A percentile compares a stretch with the other conserved stretches of the same genome.
phyloP scores from a whole-genome alignment of 2,113 vertebrate genomes.

The Elachura formosa region DNA sequence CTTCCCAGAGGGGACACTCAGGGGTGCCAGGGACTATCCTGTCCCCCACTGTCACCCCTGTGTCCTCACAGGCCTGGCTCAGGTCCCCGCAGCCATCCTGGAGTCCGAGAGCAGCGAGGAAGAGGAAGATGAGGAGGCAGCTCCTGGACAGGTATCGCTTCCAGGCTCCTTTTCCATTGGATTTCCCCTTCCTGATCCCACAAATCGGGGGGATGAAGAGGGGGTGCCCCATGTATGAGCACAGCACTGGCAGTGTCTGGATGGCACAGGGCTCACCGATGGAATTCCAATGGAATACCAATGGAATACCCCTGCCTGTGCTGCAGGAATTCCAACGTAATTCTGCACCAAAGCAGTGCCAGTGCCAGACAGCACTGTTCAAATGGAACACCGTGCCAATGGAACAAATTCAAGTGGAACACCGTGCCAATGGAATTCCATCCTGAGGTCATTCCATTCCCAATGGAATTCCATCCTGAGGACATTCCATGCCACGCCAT shows the following conservation, averaged over 20 bases:
- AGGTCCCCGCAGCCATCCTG: background rate
- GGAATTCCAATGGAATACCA: background rate
- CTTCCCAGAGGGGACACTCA: background rate
- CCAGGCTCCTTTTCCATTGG: background rate
- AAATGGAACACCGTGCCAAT: background rate
- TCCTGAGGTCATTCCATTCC: background rate
- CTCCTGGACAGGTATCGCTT: background rate
- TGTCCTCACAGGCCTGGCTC: background rate
- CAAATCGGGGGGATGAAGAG: fast-evolving
- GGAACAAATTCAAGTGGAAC: background rate
- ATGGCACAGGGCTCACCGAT: background rate
- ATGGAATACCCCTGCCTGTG: background rate
- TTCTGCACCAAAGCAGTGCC: background rate
- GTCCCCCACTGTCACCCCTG: background rate
- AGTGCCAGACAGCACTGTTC: background rate
- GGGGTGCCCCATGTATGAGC: no score
- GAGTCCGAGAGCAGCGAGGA: background rate
- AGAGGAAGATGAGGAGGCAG: background rate
- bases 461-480: background rate
- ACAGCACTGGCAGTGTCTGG: no score
- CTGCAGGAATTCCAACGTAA: background rate
- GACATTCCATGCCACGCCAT: fast-evolving
- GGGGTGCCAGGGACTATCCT: background rate
- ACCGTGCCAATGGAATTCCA: background rate
- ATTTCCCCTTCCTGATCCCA: background rate